Conservation (phyloP, 2,797 vertebrate species). For the Paedocypris micromegethes region DNA sequence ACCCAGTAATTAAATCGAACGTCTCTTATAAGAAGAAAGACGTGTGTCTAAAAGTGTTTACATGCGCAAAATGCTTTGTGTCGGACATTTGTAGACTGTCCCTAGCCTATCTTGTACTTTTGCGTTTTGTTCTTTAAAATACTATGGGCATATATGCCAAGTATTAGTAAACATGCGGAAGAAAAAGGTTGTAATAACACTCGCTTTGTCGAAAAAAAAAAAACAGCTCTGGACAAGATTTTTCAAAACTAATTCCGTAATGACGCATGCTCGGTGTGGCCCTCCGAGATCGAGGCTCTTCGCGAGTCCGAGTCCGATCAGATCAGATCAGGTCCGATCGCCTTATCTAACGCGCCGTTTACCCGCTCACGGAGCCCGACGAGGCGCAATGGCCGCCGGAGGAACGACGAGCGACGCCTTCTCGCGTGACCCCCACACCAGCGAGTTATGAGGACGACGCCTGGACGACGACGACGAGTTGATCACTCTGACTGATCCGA, state of each 20-base stretch:
- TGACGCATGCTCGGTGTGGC: conserved; percentile 39
- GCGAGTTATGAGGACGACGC: conserved; percentile 39
- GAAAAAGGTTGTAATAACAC: neutral
- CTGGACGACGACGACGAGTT: conserved; percentile 32
- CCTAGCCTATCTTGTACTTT: neutral
- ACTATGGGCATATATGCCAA: neutral
- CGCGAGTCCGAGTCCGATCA: conserved; percentile 12
- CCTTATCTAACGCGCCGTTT: conserved; percentile 5
- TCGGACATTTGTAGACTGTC: conserved; percentile 1
- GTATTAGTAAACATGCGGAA: no score
- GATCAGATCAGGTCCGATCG: neutral
- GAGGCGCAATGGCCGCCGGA: no score
- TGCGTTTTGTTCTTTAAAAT: neutral
- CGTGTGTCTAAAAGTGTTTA: no score
- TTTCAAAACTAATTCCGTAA: neutral
- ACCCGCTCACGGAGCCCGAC: no score
- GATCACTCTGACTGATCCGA: neutral
- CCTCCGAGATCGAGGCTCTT: conserved; percentile 19
- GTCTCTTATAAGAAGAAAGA: no score
- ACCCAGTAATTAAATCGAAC: no score
- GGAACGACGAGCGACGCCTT: no score
- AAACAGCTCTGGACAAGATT: neutral
- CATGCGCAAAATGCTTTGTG: neutral
- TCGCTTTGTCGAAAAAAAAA: neutral
- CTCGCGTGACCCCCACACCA: neutral